A percentile compares a stretch with the other conserved stretches of the same genome.
Conservation (phyloP, 2,888 invertebrate species). For the Macrophya alboannulata region DNA sequence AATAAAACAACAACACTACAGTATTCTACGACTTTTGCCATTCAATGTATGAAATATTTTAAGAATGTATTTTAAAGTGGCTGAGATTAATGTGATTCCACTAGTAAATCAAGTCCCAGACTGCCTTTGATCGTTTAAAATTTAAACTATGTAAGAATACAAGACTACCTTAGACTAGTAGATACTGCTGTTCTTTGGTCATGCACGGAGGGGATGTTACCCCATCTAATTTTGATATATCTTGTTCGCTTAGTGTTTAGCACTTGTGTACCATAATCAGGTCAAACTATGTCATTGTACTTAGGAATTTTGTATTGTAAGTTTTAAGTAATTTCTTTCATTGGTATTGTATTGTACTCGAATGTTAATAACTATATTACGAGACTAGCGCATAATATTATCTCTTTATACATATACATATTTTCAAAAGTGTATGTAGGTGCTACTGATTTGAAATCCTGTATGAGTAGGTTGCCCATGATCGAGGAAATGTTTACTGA, state of each 20-base stretch:
- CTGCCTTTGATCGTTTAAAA: slow-evolving; percentile 62
- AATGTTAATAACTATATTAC: slow-evolving; percentile 6
- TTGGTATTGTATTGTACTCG: slow-evolving; percentile 1
- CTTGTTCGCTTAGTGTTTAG: slow-evolving; percentile 22
- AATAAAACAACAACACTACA: not conserved
- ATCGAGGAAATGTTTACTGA: not conserved
- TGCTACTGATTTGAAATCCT: not conserved
- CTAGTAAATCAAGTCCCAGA: slow-evolving; percentile 60
- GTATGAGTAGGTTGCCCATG: not conserved
- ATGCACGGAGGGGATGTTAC: slow-evolving; percentile 23
- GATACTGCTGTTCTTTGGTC: slow-evolving; percentile 32
- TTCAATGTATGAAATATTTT: slow-evolving; percentile 17
- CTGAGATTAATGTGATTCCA: slow-evolving; percentile 55
- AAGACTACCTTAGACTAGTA: slow-evolving; percentile 47
- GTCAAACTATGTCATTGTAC: slow-evolving; percentile 42
- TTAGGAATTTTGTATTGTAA: slow-evolving; percentile 46
- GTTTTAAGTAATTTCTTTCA: slow-evolving; percentile 39
- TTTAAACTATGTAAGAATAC: slow-evolving; percentile 47
- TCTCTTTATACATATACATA: too few relatives aligned
- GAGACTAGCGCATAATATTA: not conserved
- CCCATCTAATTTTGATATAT: slow-evolving; percentile 51
- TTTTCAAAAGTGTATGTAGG: not conserved
- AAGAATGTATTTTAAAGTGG: slow-evolving; percentile 47
- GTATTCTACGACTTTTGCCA: not conserved
- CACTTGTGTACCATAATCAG: slow-evolving; percentile 25